Base-by-base conservation (phyloP, 2,888 invertebrate species). In the Drosophila kambysellisi region DNA sequence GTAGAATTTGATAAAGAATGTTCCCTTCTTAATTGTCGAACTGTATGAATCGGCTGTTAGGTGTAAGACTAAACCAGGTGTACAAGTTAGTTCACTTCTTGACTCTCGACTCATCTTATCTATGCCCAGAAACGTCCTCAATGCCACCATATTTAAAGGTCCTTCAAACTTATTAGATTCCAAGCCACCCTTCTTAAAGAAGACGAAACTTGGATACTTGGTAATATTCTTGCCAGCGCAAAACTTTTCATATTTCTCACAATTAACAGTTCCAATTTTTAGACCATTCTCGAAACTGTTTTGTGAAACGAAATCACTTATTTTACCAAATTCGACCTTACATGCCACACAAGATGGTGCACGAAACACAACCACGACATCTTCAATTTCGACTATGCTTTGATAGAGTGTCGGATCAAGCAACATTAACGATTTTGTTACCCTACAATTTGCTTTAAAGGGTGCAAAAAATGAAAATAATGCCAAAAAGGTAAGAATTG, bases 1-100 rank as follows among this genome's bases (percentile, higher is more conserved):
- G 20, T 12, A 70, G 25, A 74, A 70, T 15, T 70, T 62, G 0
- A 74, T 25, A 0, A 70, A 63, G 43, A 7, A 70, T 5, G 0
- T 37, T 3, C 74, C 74, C 4, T 11, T 17, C 0, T 30, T 12
- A 25, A 63, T 6, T 0, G 29, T 15, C 0, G 11, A 1, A 4
- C 6, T 4, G 8, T 33, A 62, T 0, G 11, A n/a, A 0, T 7
- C 6, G 0, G 41, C 0, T 0, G 6, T 15, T 7, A 73, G 9
- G 1, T 7, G 7, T 0, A 41, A 15, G 17, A 72, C 69, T 0
- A 1, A 0, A 1, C 75, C 69, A 3, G 37, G 6, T 3, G 11
- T 15, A n/a, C 75, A 67, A 3, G 0, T 29, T 29, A 1, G 4
- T 3, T 7, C 32, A 17, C 11, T 7, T n/a, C 25, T 17, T 4